These are phyloP conservation scores for Typhlichthys subterraneus DNA, from an alignment of 2,797 vertebrate genomes.

Conservation along the genomic window DNA sequence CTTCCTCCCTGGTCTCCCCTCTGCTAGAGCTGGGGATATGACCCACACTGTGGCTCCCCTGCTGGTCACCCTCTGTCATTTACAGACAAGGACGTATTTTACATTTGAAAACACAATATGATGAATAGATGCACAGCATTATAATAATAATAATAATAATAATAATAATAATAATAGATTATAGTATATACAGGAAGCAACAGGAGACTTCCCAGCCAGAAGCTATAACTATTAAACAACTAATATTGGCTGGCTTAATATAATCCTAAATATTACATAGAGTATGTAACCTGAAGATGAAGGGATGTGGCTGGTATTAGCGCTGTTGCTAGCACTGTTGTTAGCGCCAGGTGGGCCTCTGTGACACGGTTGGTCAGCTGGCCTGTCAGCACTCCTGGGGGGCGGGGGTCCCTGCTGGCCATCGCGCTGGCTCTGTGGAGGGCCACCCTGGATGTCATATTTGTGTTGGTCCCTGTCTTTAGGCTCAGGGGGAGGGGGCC, in stretches of 20 bases:
- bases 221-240: no score
- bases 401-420: slow-evolving; percentile 26
- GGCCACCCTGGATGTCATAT: background rate
- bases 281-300: slow-evolving; percentile 50
- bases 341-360: slow-evolving; percentile 6
- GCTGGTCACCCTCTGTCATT: slow-evolving; percentile 32
- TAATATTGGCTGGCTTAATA: no score
- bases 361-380: slow-evolving; percentile 25
- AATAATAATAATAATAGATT: no score
- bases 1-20: slow-evolving; percentile 14
- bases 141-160: no score
- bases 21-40: slow-evolving; percentile 10
- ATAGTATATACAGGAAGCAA: no score
- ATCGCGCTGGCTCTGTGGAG: slow-evolving; percentile 16
- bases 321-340: background rate
- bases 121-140: background rate
- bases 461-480: slow-evolving; percentile 43
- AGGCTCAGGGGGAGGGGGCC: slow-evolving; percentile 76
- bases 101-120: background rate
- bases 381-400: slow-evolving; percentile 25
- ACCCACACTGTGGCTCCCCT: slow-evolving; percentile 4
- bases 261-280: background rate
- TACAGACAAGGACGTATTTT: slow-evolving; percentile 2
- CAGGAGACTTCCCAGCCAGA: no score
- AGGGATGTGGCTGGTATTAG: background rate